A percentile compares a stretch with the other conserved stretches of the same genome.
Evolutionary conservation across 2,888 invertebrate genomes (phyloP).

Genomic region (Parasteatoda lunata): DNA sequence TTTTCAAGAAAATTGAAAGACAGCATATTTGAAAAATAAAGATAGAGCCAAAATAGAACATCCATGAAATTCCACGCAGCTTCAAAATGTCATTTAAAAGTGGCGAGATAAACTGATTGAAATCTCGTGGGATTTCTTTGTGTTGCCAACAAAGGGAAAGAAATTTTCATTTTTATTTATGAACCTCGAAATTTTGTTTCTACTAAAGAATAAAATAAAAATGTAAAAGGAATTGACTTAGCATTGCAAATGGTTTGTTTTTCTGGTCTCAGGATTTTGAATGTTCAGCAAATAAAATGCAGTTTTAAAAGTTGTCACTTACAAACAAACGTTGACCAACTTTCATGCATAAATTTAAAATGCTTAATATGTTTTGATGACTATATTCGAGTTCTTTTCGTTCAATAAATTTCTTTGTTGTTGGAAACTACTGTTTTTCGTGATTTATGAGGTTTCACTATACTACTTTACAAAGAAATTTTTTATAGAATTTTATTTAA

Average conservation of each 20-base stretch:
- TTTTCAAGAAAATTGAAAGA: neutral
- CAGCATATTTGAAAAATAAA: neutral
- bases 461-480: too few species aligned
- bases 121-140: conserved; percentile 46
- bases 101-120: conserved; percentile 48
- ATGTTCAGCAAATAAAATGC: neutral
- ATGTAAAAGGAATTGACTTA: conserved; percentile 11
- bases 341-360: too few species aligned
- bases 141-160: conserved; percentile 25
- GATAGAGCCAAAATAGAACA: neutral
- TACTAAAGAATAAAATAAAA: conserved; percentile 6
- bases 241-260: neutral
- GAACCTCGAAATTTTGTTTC: conserved; percentile 52
- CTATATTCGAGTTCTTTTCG: too few species aligned
- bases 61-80: neutral
- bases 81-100: conserved; percentile 51
- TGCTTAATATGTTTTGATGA: too few species aligned
- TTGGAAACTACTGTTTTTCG: too few species aligned
- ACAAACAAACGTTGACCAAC: neutral
- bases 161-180: conserved; percentile 60
- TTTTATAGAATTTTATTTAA: too few species aligned
- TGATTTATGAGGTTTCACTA: too few species aligned
- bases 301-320: neutral
- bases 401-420: too few species aligned
- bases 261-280: neutral